Percentiles rank a stretch among this genome's conserved stretches.
Evolutionary conservation across 2,888 invertebrate species (phyloP).

Genomic region (Drosophila melanosoma): DNA sequence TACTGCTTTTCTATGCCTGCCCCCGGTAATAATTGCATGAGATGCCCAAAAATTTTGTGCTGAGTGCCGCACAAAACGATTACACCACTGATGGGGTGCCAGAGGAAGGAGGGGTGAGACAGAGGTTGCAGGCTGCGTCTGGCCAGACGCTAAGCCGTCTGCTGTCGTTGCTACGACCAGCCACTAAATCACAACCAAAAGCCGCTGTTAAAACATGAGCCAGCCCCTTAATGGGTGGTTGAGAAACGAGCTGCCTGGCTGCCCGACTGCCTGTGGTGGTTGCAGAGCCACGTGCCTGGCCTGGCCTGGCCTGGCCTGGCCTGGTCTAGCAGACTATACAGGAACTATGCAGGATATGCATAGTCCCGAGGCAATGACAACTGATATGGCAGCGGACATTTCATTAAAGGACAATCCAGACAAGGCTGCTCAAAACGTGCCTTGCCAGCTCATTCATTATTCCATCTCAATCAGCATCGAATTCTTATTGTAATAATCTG

Average conservation of each 20-base stretch:
- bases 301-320: slow-evolving; percentile 13
- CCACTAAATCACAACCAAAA: slow-evolving; percentile 82
- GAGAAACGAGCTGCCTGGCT: slow-evolving; percentile 7
- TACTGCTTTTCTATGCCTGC: slow-evolving; percentile 10
- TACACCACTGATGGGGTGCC: not conserved
- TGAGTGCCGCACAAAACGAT: slow-evolving; percentile 68
- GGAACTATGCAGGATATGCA: not conserved
- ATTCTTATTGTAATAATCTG: slow-evolving; percentile 29
- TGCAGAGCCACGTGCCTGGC: slow-evolving; percentile 48
- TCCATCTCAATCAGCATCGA: slow-evolving; percentile 20
- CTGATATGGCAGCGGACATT: slow-evolving; percentile 38
- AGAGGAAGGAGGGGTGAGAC: too few relatives aligned
- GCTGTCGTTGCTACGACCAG: slow-evolving; percentile 53
- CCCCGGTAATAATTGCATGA: slow-evolving; percentile 73
- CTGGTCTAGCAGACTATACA: not conserved
- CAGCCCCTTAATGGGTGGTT: slow-evolving; percentile 62
- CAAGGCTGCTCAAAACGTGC: slow-evolving; percentile 3
- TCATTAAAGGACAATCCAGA: slow-evolving; percentile 34
- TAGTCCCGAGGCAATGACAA: slow-evolving; percentile 35
- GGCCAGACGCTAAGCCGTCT: slow-evolving; percentile 72
- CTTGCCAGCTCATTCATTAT: slow-evolving; percentile 28
- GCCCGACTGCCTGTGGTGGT: slow-evolving; percentile 38
- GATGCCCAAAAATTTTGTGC: slow-evolving; percentile 69
- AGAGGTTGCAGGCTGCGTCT: slow-evolving; percentile 35
- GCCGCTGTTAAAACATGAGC: slow-evolving; percentile 80